phyloP scores from a whole-genome alignment of 1,140 invertebrate species.

The Saccostrea glomerata region DNA sequence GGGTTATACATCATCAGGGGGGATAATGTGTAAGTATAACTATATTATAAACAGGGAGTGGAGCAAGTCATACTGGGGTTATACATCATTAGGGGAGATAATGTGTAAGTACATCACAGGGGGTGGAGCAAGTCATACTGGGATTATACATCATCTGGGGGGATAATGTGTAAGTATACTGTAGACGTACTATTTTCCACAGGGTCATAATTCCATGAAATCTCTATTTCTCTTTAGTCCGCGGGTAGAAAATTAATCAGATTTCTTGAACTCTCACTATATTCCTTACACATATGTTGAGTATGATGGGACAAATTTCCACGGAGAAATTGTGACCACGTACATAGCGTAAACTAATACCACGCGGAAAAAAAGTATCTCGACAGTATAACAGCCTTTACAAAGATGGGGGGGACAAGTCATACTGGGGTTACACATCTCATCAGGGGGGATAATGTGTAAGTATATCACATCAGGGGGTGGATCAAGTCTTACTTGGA shows the following conservation, averaged over 20 bases:
- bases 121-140: slow-evolving; percentile 97
- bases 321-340: too few species aligned
- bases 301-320: too few species aligned
- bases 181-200: too few species aligned
- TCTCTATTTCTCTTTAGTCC: too few species aligned
- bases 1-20: slow-evolving; percentile 98
- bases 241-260: too few species aligned
- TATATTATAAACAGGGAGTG: slow-evolving; percentile 94
- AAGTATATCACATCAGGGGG: slow-evolving; percentile 95
- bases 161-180: slow-evolving; percentile 92
- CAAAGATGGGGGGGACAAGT: slow-evolving; percentile 82
- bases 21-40: slow-evolving; percentile 95
- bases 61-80: slow-evolving; percentile 97
- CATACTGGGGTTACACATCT: slow-evolving; percentile 96
- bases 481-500: slow-evolving; percentile 97
- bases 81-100: slow-evolving; percentile 98
- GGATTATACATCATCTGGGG: slow-evolving; percentile 98
- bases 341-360: too few species aligned
- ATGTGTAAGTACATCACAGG: slow-evolving; percentile 93
- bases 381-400: too few species aligned
- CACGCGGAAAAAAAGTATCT: too few species aligned
- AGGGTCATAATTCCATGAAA: too few species aligned
- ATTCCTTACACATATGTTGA: too few species aligned
- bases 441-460: slow-evolving; percentile 94
- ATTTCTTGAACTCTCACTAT: too few species aligned